Evolutionary conservation across 2,888 invertebrate species (phyloP).

Genomic region (Cosmia trapezina): DNA sequence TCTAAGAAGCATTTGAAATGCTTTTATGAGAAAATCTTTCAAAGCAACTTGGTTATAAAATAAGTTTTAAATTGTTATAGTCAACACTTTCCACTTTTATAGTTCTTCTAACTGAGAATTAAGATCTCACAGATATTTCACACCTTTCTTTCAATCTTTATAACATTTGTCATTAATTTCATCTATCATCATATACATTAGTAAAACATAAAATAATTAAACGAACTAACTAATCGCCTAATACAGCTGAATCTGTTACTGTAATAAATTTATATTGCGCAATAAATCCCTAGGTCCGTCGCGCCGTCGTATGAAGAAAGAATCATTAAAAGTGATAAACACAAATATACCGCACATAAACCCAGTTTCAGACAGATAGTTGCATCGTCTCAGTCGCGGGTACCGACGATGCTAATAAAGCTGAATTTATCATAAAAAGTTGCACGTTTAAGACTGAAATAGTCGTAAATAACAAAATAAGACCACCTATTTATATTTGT

Average conservation of each 20-base stretch:
- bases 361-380: slow-evolving; percentile 76
- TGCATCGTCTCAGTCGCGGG: slow-evolving; percentile 74
- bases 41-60: slow-evolving; percentile 18
- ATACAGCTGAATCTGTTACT: slow-evolving; percentile 38
- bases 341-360: slow-evolving; percentile 80
- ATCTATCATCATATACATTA: slow-evolving; percentile 24
- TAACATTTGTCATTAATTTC: slow-evolving; percentile 14
- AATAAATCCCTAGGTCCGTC: slow-evolving; percentile 66
- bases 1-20: slow-evolving; percentile 1
- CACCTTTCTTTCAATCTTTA: background rate
- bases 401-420: slow-evolving; percentile 79
- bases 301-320: slow-evolving; percentile 69
- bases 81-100: background rate
- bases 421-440: slow-evolving; percentile 88
- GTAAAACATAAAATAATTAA: slow-evolving; percentile 38
- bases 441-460: slow-evolving; percentile 86
- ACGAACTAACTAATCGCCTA: slow-evolving; percentile 45
- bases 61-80: slow-evolving; percentile 1
- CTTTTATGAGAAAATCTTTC: background rate
- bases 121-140: slow-evolving; percentile 5
- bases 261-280: slow-evolving; percentile 63
- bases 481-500: slow-evolving; percentile 86
- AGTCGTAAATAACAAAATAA: slow-evolving; percentile 88
- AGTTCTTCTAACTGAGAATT: background rate
- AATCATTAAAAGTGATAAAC: slow-evolving; percentile 73